These are phyloP conservation scores for Epirrita christyi DNA, from an alignment of 2,888 invertebrate species.

Conservation along the genomic window DNA sequence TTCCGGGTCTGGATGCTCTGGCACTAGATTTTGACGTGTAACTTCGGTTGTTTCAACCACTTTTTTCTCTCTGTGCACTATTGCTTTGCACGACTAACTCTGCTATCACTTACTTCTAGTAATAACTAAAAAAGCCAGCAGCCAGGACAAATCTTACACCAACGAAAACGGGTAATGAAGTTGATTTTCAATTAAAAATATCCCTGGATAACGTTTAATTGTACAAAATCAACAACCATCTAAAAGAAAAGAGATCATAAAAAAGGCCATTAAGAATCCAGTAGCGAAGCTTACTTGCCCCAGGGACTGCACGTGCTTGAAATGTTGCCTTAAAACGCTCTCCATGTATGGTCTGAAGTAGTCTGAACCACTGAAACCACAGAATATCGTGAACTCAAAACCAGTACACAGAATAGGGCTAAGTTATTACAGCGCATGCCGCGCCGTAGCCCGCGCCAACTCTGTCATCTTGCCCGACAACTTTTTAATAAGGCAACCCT, in stretches of 20 bases:
- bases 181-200: too few species aligned
- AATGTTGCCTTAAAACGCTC: slow-evolving; percentile 42
- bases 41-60: too few species aligned
- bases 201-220: background rate
- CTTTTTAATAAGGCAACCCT: slow-evolving; percentile 60
- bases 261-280: slow-evolving; percentile 72
- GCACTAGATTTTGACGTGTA: too few species aligned
- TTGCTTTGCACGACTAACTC: too few species aligned
- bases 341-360: slow-evolving; percentile 53
- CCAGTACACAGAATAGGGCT: slow-evolving; percentile 35
- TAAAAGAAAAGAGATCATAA: slow-evolving; percentile 56
- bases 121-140: too few species aligned
- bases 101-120: too few species aligned
- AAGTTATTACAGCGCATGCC: slow-evolving; percentile 50
- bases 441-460: slow-evolving; percentile 54
- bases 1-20: too few species aligned
- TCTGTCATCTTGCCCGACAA: slow-evolving; percentile 63
- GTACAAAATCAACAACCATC: slow-evolving; percentile 9
- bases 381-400: slow-evolving; percentile 26
- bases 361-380: slow-evolving; percentile 31
- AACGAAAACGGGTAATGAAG: too few species aligned
- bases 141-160: too few species aligned
- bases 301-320: slow-evolving; percentile 56
- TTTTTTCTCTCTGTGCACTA: too few species aligned
- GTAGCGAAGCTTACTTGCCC: slow-evolving; percentile 64